Evolutionary conservation across 2,113 vertebrate genomes (phyloP).

Genomic region (Grammomys dolichurus): DNA sequence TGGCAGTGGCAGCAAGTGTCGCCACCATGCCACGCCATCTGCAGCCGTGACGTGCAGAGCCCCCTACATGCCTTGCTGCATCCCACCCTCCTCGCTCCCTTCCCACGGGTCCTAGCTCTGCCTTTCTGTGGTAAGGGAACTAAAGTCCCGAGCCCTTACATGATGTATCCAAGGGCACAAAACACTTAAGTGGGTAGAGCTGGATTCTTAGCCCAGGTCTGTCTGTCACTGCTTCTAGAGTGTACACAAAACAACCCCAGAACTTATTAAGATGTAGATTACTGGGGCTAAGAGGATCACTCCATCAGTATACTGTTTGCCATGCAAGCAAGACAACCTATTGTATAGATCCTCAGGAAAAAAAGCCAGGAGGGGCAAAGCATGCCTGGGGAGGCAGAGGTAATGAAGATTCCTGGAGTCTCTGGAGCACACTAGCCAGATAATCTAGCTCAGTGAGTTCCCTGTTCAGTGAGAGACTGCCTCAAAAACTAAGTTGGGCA

Average conservation of each 20-base stretch:
- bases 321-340: background rate
- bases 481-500: background rate
- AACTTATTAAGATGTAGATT: background rate
- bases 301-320: background rate
- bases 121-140: background rate
- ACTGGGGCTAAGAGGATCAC: background rate
- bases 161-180: background rate
- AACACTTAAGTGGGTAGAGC: background rate
- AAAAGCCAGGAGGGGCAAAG: background rate
- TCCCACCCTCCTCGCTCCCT: background rate
- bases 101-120: background rate
- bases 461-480: background rate
- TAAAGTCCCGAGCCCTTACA: background rate
- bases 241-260: background rate
- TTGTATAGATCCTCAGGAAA: background rate
- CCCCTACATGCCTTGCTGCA: background rate
- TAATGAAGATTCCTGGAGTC: background rate
- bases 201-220: conserved; percentile 16
- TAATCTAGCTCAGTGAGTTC: background rate
- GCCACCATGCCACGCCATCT: background rate
- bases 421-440: background rate
- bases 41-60: background rate
- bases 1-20: background rate
- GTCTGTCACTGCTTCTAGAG: conserved; percentile 23
- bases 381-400: background rate